These are phyloP conservation scores for Matsumyia berberina DNA, from an alignment of 2,888 invertebrate genomes.

Conservation along the genomic window DNA sequence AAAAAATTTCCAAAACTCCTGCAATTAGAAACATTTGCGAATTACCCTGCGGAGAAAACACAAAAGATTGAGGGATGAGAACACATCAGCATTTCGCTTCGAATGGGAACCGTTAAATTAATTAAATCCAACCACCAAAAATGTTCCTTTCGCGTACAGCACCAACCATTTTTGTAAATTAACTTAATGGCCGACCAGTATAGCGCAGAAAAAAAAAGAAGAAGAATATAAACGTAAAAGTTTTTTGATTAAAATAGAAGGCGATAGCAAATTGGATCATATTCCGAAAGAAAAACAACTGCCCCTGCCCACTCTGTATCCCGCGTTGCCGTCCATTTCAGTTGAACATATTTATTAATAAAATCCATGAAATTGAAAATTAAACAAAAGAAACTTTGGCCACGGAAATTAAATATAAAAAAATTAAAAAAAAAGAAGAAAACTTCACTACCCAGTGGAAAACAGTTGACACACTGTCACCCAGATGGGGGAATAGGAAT, in stretches of 20 bases:
- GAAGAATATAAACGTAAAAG: slow-evolving; percentile 36
- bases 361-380: slow-evolving; percentile 51
- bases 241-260: slow-evolving; percentile 59
- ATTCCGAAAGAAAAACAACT: neutral
- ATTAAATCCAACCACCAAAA: slow-evolving; percentile 43
- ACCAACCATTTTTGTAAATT: slow-evolving; percentile 47
- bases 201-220: slow-evolving; percentile 3
- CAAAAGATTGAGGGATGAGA: slow-evolving; percentile 1
- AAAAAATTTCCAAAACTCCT: slow-evolving; percentile 30
- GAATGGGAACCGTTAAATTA: slow-evolving; percentile 42
- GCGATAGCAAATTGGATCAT: slow-evolving; percentile 29
- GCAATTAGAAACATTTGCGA: slow-evolving; percentile 51
- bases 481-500: slow-evolving; percentile 1
- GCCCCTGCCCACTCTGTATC: neutral
- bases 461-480: slow-evolving; percentile 16
- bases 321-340: neutral
- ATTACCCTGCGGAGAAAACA: slow-evolving; percentile 25
- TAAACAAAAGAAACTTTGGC: slow-evolving; percentile 54
- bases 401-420: slow-evolving; percentile 9
- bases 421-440: neutral
- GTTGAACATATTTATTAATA: slow-evolving; percentile 42
- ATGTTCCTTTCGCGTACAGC: slow-evolving; percentile 19
- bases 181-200: slow-evolving; percentile 39
- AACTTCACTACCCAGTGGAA: neutral
- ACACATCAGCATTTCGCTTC: slow-evolving; percentile 15